Conservation (phyloP, 2,113 vertebrate genomes). For the Actinemys pallida region DNA sequence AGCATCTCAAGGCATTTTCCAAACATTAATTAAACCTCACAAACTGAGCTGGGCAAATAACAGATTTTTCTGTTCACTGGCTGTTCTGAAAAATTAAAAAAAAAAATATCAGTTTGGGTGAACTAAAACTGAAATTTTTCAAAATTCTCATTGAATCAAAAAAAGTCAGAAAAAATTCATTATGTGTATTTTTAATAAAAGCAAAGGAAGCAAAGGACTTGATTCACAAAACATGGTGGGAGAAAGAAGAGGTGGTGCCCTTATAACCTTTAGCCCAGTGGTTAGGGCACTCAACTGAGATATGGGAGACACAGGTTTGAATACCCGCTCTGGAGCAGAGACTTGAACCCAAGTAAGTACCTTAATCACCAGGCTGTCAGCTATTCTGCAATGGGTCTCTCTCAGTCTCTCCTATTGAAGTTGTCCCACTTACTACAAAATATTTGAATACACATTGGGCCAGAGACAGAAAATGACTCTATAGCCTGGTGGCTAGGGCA, state of each 20-base stretch:
- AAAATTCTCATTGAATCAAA: not conserved
- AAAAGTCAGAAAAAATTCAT: not conserved
- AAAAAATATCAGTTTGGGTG: not conserved
- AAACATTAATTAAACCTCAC: not conserved
- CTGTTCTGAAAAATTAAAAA: not conserved
- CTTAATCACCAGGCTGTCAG: not conserved
- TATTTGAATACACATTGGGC: not conserved
- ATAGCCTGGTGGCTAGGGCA: not conserved
- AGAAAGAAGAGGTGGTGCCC: too few species aligned
- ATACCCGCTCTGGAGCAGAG: not conserved
- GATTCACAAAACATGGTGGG: not conserved
- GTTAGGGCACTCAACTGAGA: not conserved
- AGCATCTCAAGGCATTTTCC: not conserved
- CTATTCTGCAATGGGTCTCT: not conserved
- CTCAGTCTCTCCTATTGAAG: not conserved
- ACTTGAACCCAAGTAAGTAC: not conserved
- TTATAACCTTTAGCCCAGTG: too few species aligned
- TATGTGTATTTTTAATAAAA: not conserved
- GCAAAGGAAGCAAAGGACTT: not conserved
- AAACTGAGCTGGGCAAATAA: not conserved
- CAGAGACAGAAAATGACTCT: not conserved
- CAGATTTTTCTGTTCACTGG: not conserved
- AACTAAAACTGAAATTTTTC: not conserved
- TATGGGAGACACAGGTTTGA: not conserved
- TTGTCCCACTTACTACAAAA: not conserved